Percentiles rank a stretch among this genome's conserved stretches.
phyloP scores from a whole-genome alignment of 2,888 invertebrate species.

The Apamea sordens region DNA sequence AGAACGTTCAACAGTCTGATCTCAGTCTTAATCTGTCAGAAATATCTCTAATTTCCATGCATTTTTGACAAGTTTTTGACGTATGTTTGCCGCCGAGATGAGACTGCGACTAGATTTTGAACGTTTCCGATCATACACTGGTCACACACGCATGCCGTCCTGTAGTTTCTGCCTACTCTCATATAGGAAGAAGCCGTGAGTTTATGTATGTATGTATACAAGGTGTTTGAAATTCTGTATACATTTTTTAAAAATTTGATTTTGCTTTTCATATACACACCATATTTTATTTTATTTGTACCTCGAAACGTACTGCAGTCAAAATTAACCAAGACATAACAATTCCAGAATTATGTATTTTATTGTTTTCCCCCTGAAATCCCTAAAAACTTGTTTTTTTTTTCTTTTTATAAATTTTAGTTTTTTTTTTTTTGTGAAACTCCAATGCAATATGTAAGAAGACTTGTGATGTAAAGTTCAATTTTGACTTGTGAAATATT shows the following conservation, averaged over 20 bases:
- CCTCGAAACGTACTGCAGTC: constrained; percentile 4
- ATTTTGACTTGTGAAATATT: constrained; percentile 32
- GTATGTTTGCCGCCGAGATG: no score
- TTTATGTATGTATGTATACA: background rate
- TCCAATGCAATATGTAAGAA: constrained; percentile 22
- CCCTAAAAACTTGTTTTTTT: constrained; percentile 51
- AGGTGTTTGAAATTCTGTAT: background rate
- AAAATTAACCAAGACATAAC: constrained; percentile 27
- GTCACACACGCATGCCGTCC: background rate
- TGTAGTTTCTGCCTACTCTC: background rate
- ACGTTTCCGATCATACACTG: no score
- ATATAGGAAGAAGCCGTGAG: background rate
- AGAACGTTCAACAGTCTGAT: no score
- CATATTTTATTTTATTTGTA: background rate
- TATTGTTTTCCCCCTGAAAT: constrained; percentile 37
- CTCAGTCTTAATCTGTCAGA: no score
- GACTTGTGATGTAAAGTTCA: constrained; percentile 14
- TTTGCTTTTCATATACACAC: background rate
- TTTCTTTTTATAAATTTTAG: constrained; percentile 53
- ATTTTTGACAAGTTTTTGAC: no score
- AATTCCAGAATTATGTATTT: constrained; percentile 60
- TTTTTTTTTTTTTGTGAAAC: constrained; percentile 52
- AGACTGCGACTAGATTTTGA: no score
- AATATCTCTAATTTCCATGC: no score
- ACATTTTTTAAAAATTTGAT: background rate